phyloP scores from a whole-genome alignment of 2,113 vertebrate species.

The Regulus satrapa region DNA sequence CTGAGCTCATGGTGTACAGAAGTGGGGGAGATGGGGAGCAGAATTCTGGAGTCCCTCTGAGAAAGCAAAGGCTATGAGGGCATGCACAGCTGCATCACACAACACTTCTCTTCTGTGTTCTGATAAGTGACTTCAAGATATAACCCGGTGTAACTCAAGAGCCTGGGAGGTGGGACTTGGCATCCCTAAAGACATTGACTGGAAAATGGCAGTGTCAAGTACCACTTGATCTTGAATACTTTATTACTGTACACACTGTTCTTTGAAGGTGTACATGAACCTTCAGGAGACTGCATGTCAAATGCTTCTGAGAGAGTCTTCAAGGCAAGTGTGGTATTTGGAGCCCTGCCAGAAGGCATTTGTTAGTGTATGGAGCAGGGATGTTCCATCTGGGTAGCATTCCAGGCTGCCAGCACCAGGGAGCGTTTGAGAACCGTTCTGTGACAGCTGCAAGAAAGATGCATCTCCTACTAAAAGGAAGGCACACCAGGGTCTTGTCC shows the following conservation, averaged over 20 bases:
- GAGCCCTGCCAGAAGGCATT: neutral
- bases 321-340: neutral
- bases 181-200: neutral
- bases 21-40: neutral
- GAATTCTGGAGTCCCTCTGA: neutral
- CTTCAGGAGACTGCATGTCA: neutral
- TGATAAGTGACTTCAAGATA: neutral
- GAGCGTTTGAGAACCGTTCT: neutral
- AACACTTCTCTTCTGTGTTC: neutral
- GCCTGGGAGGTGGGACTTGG: neutral
- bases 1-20: neutral
- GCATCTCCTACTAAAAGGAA: neutral
- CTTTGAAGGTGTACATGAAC: neutral
- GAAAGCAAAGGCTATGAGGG: neutral
- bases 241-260: neutral
- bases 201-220: neutral
- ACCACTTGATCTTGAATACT: neutral
- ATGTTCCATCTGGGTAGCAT: neutral
- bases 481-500: accelerated
- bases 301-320: neutral
- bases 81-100: neutral
- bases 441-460: neutral
- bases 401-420: neutral
- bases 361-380: neutral
- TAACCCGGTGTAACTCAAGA: neutral